phyloP scores from a whole-genome alignment of 2,113 vertebrate species.

The Stomatorhinus ivindoensis region DNA sequence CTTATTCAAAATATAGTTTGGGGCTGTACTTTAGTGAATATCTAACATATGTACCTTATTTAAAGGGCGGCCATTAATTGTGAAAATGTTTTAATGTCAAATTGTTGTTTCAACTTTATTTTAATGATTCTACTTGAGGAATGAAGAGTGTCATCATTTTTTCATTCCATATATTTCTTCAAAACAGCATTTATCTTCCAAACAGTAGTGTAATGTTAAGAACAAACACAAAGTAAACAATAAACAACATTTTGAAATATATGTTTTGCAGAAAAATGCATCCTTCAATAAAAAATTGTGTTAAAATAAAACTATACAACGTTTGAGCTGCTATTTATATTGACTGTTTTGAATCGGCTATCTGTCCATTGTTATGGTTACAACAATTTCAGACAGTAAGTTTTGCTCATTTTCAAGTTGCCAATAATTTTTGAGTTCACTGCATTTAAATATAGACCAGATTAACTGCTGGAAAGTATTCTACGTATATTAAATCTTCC shows the following conservation, averaged over 20 bases:
- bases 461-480: not conserved
- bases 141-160: not conserved
- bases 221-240: not conserved
- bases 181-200: not conserved
- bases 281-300: not conserved
- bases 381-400: not conserved
- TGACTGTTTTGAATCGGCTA: not conserved
- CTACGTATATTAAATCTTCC: not conserved
- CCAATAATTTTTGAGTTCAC: not conserved
- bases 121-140: not conserved
- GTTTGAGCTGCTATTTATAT: not conserved
- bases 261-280: not conserved
- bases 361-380: not conserved
- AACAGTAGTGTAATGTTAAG: not conserved
- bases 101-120: not conserved
- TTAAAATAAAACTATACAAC: not conserved
- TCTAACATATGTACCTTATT: not conserved
- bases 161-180: not conserved
- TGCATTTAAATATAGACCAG: not conserved
- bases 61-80: not conserved
- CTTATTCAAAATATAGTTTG: not conserved
- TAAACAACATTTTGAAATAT: not conserved
- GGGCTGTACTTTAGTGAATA: not conserved
- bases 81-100: not conserved
- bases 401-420: not conserved